Percentiles rank a stretch among this genome's conserved stretches.
Conservation (phyloP, 2,113 vertebrate genomes). For the Pomatorhinus ruficollis region DNA sequence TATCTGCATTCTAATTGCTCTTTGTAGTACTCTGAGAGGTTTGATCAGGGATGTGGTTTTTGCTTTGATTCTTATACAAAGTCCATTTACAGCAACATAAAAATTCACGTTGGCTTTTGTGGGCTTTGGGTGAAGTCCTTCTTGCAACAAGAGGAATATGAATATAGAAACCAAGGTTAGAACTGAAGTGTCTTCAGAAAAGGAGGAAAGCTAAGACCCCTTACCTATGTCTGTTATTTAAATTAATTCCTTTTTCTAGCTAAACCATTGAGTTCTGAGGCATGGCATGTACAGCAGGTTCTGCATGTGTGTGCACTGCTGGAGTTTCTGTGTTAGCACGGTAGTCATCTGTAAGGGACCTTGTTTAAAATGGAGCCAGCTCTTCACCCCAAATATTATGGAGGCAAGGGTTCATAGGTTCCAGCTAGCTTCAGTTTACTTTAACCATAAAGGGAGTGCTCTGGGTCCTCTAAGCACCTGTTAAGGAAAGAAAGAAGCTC, state of each 20-base stretch:
- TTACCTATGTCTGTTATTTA: not conserved
- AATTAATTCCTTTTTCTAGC: not conserved
- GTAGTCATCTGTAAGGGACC: not conserved
- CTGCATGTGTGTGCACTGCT: not conserved
- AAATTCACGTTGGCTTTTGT: not conserved
- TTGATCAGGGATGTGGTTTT: not conserved
- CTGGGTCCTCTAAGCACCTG: not conserved
- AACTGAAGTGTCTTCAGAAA: not conserved
- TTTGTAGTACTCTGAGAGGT: not conserved
- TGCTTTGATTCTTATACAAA: not conserved
- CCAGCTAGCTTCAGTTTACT: not conserved
- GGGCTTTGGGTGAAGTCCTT: not conserved
- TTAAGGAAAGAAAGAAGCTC: not conserved
- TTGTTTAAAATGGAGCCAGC: not conserved
- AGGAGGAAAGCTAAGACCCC: not conserved
- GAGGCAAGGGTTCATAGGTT: not conserved
- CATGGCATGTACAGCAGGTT: not conserved
- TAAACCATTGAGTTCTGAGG: not conserved
- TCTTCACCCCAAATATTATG: not conserved
- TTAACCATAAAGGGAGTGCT: not conserved
- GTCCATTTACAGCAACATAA: not conserved
- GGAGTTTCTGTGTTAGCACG: not conserved
- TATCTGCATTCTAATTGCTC: slow-evolving; percentile 34
- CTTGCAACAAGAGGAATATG: not conserved
- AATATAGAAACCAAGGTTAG: not conserved